Evolutionary conservation across 2,888 invertebrate genomes (phyloP), one percentile per base, ranked within the genome.

Genomic region (Macrophya alboannulata): DNA sequence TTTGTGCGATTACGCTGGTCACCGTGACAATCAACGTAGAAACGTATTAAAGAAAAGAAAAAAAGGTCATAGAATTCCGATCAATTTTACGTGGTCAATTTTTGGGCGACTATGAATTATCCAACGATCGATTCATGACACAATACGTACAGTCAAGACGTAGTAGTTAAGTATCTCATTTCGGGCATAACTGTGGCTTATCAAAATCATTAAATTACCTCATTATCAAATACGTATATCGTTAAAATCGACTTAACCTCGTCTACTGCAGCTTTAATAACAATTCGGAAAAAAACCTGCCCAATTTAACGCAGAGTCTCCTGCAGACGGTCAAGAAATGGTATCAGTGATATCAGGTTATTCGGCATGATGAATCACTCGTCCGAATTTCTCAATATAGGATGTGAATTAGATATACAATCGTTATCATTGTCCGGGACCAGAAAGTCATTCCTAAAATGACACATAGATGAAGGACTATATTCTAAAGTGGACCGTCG

Each of bases 1-100:
- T 62, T 62, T 21, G 37, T 68, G 37, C 68, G 68, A 68, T 68
- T 68, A 6, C 6, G 68, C 17, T 68, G 4, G 68, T 68, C 68
- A 68, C 37, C 37, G 17, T 68, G 37, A 68, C 68, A 37, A 17
- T 68, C 17, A 68, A 17, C 17, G 37, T 68, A 5, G 0, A 4
- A 17, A 8, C 8, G 15, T 12, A 68, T 37, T 68, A 15, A 3
- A 68, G 37, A 68, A 37, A 12, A 37, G 21, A 3, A 68, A 68
- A 68, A 37, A 12, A 37, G 21, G 25, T 62, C 62, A 25, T 62
- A 25, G 21, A 62, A 25, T 12, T 4, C 62, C 25, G 62, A 25
- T 62, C 62, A 12, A 25, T 21, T 62, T n/a, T 25, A 21, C 12
- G 25, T 25, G 10, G 10, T 12, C 25, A 62, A 62, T 62, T 62